Evolutionary conservation across 2,113 vertebrate species (phyloP).

Genomic region (Campylorhamphus procurvoides): DNA sequence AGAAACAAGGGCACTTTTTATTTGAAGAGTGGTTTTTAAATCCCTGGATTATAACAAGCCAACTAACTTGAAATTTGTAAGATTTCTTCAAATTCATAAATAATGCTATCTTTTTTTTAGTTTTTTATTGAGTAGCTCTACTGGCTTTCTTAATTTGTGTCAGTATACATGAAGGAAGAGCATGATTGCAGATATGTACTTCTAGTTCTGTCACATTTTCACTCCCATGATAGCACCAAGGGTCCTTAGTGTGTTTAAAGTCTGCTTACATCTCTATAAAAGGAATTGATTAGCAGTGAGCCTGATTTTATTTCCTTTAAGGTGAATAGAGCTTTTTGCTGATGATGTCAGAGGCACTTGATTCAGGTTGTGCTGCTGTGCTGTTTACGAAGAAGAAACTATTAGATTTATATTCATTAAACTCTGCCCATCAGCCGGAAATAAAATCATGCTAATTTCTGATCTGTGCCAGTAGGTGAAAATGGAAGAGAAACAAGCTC

Average conservation of each 20-base stretch:
- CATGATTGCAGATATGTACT: accelerated
- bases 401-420: background rate
- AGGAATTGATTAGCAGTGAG: background rate
- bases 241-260: background rate
- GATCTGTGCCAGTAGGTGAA: background rate
- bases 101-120: background rate
- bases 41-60: background rate
- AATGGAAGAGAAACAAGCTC: background rate
- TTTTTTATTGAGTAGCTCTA: background rate
- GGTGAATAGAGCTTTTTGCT: background rate
- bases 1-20: background rate
- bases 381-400: background rate
- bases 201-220: background rate
- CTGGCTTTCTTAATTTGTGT: background rate
- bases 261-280: background rate
- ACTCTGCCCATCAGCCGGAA: background rate
- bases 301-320: background rate
- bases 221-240: background rate
- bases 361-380: background rate
- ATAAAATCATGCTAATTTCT: background rate
- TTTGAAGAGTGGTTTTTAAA: background rate
- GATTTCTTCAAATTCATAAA: background rate
- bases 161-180: background rate
- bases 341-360: background rate
- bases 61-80: background rate